Evolutionary conservation across 2,888 invertebrate genomes (phyloP).

Genomic region (Tipula unca): DNA sequence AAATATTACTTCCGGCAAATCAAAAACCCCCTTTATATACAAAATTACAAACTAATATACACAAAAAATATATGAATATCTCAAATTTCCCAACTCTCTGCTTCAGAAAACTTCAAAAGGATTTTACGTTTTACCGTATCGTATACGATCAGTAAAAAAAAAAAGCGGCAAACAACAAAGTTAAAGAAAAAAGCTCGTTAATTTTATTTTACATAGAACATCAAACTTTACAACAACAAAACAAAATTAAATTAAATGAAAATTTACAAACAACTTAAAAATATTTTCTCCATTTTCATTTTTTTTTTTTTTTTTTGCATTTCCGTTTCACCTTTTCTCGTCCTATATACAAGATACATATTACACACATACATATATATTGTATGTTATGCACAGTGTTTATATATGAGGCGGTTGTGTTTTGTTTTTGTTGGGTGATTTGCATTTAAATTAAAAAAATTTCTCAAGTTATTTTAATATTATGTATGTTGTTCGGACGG

Average conservation of each 20-base stretch:
- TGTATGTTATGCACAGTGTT: neutral
- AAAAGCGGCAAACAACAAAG: neutral
- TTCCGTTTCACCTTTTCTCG: conserved; percentile 2
- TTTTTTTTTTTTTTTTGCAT: neutral
- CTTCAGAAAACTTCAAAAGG: neutral
- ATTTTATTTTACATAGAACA: conserved; percentile 8
- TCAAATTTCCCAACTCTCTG: neutral
- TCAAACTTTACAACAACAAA: neutral
- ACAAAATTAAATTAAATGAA: neutral
- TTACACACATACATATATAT: too few species aligned
- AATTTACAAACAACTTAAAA: conserved; percentile 14
- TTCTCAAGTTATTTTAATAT: neutral
- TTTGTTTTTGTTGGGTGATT: neutral
- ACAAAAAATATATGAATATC: neutral
- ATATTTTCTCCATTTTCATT: neutral
- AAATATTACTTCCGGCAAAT: too few species aligned
- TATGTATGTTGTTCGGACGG: neutral
- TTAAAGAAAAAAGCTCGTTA: neutral
- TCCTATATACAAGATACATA: too few species aligned
- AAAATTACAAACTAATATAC: too few species aligned
- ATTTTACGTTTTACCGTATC: neutral
- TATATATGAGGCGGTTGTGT: neutral
- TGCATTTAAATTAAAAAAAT: neutral
- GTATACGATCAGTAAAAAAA: neutral
- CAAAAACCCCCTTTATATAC: too few species aligned